A percentile compares a stretch with the other conserved stretches of the same genome.
These are phyloP conservation scores for Craniophora ligustri DNA, from an alignment of 2,888 invertebrate genomes.

Conservation along the genomic window DNA sequence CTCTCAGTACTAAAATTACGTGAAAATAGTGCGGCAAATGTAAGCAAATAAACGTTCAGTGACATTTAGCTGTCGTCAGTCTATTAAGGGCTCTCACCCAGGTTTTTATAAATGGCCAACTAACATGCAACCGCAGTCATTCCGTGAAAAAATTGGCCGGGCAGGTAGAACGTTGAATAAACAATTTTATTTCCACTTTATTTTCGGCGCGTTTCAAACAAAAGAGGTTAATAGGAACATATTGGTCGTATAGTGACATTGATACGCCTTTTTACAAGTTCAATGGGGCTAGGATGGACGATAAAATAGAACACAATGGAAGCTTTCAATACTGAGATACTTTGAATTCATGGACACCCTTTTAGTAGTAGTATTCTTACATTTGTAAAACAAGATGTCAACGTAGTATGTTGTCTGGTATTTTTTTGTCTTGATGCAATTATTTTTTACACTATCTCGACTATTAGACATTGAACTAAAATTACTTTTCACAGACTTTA, in stretches of 20 bases:
- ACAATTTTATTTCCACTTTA: slow-evolving; percentile 68
- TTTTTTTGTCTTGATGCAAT: too few species aligned
- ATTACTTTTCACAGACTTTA: too few species aligned
- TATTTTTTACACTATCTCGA: too few species aligned
- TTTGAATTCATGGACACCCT: background rate
- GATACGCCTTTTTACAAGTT: slow-evolving; percentile 11
- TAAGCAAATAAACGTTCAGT: slow-evolving; percentile 80
- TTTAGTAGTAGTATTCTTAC: too few species aligned
- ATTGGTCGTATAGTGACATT: slow-evolving; percentile 12
- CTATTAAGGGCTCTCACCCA: slow-evolving; percentile 86
- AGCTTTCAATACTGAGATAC: background rate
- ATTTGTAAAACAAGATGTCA: too few species aligned
- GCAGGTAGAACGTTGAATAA: slow-evolving; percentile 73
- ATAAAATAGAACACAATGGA: background rate
- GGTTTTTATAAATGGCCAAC: slow-evolving; percentile 79
- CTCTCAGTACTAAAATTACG: slow-evolving; percentile 67
- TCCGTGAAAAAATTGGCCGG: slow-evolving; percentile 72
- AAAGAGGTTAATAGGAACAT: slow-evolving; percentile 50
- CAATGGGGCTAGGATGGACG: background rate
- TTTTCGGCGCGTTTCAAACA: slow-evolving; percentile 47
- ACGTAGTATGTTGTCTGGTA: too few species aligned
- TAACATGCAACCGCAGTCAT: slow-evolving; percentile 80
- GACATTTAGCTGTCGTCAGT: slow-evolving; percentile 87
- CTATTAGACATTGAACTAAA: too few species aligned
- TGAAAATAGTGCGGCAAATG: slow-evolving; percentile 71